Base-by-base conservation (phyloP, 1,140 invertebrate species). In the Mylabris phalerata region DNA sequence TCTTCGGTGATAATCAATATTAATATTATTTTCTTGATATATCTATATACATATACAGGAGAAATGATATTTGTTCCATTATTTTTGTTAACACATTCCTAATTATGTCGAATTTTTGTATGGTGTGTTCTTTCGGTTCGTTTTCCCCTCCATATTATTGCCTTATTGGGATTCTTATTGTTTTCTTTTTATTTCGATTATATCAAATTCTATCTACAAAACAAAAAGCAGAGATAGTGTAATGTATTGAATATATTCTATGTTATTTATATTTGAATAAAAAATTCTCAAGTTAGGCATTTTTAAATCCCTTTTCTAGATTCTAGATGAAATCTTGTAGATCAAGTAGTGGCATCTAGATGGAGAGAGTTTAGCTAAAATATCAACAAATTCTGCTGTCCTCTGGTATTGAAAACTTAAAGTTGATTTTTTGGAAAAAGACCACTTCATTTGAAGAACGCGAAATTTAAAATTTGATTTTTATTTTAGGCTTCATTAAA, bases 191-290 rank as follows among this genome's bases (percentile, higher is more conserved):
- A 4, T 32, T 32, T 32, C 32, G 40, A 40, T 48, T 56, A 32
- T 56, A 56, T 56, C 54, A 56, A 48, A 56, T 56, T 56, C 45
- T 56, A 56, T 52, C 19, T 5, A 32, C 55, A 27, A 38, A 56
- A n/a, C 32, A 24, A 48, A 56, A 47, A 32, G 32, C 48, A 60
- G 55, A 45, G 47, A 27, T 38, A 50, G 48, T 52, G 27, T 40
- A 7, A 19, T 44, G 39, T 55, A 43, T 46, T 48, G 39, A 10
- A 44, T 55, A 61, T 70, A 69, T 67, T 72, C 62, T 65, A 68
- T 64, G 65, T 68, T 70, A 64, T 68, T 67, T 67, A 68, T 67
- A 70, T 67, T 65, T 68, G 63, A 65, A 67, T 68, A 67, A 64
- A 68, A 64, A 66, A 58, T 32, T 32, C 32, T 32, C 32, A 32